Conservation (phyloP, 1,140 invertebrate genomes). For the Bombus difficillimus region DNA sequence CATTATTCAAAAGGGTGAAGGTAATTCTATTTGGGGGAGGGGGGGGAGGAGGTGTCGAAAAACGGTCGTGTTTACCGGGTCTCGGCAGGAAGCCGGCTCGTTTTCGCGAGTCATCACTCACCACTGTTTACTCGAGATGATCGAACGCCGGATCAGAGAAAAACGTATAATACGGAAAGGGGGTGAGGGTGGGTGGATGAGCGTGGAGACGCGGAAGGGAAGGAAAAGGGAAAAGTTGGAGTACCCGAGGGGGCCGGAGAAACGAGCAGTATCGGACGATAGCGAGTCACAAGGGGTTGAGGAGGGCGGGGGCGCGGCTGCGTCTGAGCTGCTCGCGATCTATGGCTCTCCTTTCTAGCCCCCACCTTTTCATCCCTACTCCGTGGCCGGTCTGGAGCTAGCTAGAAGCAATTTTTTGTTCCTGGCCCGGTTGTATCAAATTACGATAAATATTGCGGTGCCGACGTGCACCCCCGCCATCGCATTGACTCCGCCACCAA, state of each 20-base stretch:
- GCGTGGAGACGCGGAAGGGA: constrained; percentile 21
- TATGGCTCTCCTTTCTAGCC: constrained; percentile 69
- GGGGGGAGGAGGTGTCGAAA: neutral
- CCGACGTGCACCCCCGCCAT: constrained; percentile 69
- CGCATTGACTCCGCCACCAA: constrained; percentile 15
- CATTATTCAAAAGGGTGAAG: neutral
- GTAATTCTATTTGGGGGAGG: too few species aligned
- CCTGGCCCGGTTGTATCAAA: constrained; percentile 78
- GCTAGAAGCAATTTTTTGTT: constrained; percentile 76
- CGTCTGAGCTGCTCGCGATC: constrained; percentile 75
- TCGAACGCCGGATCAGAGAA: constrained; percentile 56
- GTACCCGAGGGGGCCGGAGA: constrained; percentile 46
- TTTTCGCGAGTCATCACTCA: constrained; percentile 32
- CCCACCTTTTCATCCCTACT: constrained; percentile 54
- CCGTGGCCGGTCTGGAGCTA: constrained; percentile 27
- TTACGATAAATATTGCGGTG: constrained; percentile 79
- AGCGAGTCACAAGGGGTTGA: constrained; percentile 64
- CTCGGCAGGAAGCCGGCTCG: constrained; percentile 15
- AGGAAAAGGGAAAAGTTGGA: constrained; percentile 49
- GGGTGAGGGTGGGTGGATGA: constrained; percentile 5
- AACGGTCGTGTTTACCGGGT: constrained; percentile 26
- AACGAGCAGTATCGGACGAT: constrained; percentile 72
- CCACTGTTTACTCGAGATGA: constrained; percentile 61
- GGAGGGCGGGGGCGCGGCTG: constrained; percentile 70
- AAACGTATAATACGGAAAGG: constrained; percentile 49